Base-by-base conservation (phyloP, 2,888 invertebrate species). In the Leptothorax acervorum region DNA sequence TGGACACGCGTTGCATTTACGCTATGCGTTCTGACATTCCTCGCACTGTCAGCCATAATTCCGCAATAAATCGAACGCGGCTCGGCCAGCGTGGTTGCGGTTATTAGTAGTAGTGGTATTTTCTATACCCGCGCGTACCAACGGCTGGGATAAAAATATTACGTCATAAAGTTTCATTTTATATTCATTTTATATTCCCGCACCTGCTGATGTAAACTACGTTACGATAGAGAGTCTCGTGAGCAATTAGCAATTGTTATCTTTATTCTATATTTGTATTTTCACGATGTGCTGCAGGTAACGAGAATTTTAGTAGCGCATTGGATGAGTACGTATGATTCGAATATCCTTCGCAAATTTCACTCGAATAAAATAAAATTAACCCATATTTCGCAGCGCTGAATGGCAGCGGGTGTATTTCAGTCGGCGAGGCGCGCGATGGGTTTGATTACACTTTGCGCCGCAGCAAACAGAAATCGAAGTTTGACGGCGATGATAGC, bases 1-100 rank as follows among this genome's bases (percentile, higher is more conserved):
- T 53, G 75, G 70, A 82, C 82, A 86, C 86, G 85, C 82, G 70
- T 70, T 35, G 82, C 68, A 75, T 65, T 79, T 66, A 82, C 73
- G 73, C 74, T 60, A 66, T 28, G 78, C 65, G 68, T 78, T 83
- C 57, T 65, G 62, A 75, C 55, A 82, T 83, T 76, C 74, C 48
- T 62, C 70, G 48, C 18, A 51, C 15, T 18, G 31, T 42, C 75
- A 23, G 65, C 82, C 60, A 9, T 12, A 48, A 51, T 63, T 78
- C 73, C 45, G 11, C 48, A 45, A 65, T 70, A 83, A 51, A 42
- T 79, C 79, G 39, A 70, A 63, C 45, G 31, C 53, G 35, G 45
- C 23, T 12, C 45, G 60, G 18, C 8, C 9, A 23, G 6, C 35
- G 35, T 15, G 11, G 18, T 51, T 65, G 51, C 66, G 11, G 63